Base-by-base conservation (phyloP, 2,888 invertebrate genomes). In the Eupithecia pulchellata region DNA sequence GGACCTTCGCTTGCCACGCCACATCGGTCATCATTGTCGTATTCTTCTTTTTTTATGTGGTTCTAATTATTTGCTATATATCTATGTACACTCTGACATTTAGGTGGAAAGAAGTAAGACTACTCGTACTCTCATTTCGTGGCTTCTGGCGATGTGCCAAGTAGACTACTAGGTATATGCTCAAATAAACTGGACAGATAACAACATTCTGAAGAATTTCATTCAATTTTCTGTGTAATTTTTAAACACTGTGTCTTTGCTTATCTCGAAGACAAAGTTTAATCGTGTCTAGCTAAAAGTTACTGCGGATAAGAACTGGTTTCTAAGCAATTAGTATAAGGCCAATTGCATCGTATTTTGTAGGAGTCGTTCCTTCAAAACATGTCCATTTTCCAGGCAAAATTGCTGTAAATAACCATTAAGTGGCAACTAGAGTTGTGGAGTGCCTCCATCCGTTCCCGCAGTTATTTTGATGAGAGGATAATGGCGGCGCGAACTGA, bases 351-450 rank as follows among this genome's bases (percentile, higher is more conserved):
- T 13, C 25, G 1, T 52, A n/a, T 13, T 25, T 0, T 47, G 20
- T 20, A 20, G 11, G 9, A 47, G 3, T 52, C 4, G 52, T 52
- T 25, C 17, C 29, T 29, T 17, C 17, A 30, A 32, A 30, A 30
- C 58, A n/a, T 30, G 58, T 60, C 14, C 75, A 74, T 81, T 83
- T 81, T 78, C 74, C 69, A 68, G 77, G 77, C 81, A 78, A 86
- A 87, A 87, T 85, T 84, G 83, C 81, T 74, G 84, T 85, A 86
- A 86, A 86, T 83, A 83, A 80, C 85, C 84, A 82, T 83, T 84
- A 84, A 87, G 83, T 84, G 82, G 82, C 77, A 79, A 79, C 79
- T 79, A 79, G 71, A 74, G 73, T 58, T 69, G 34, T 61, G 68
- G 63, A 73, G 75, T 69, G 66, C 71, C 73, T 73, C 34, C 61